Percentiles rank a stretch among this genome's conserved stretches.
Conservation (phyloP, 2,888 invertebrate genomes). For the Apodemia duryi region DNA sequence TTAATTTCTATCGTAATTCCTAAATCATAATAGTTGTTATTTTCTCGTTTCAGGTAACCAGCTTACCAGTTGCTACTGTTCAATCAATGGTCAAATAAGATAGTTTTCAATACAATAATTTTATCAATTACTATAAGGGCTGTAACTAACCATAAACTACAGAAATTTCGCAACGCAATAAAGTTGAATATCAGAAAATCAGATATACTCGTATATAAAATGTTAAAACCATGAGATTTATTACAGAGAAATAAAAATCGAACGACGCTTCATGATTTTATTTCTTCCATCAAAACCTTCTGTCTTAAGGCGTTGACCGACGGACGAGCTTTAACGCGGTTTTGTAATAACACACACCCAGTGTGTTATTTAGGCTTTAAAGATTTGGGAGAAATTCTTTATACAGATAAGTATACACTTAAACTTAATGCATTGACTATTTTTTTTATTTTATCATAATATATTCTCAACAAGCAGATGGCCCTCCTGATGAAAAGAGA, state of each 20-base stretch:
- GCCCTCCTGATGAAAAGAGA: too few species aligned
- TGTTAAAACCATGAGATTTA: neutral
- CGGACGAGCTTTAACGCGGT: neutral
- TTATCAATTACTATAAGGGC: neutral
- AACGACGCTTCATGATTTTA: neutral
- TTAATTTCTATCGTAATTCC: neutral
- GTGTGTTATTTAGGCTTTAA: too few species aligned
- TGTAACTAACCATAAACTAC: neutral
- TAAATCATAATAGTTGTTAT: neutral
- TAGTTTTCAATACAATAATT: neutral
- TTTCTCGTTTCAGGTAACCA: constrained; percentile 18
- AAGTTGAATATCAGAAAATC: neutral
- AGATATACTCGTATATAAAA: neutral
- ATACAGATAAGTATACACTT: too few species aligned
- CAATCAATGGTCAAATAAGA: neutral
- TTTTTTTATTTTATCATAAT: too few species aligned
- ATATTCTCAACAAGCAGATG: too few species aligned
- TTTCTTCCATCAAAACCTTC: neutral
- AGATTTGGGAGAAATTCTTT: too few species aligned
- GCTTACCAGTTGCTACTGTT: neutral
- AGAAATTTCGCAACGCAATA: neutral
- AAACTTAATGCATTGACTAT: too few species aligned
- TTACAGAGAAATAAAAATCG: neutral
- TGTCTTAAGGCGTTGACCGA: neutral
- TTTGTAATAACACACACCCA: too few species aligned